Percentiles rank a stretch among this genome's conserved stretches.
These are phyloP conservation scores for Andrena marginata DNA, from an alignment of 2,888 invertebrate genomes.

Conservation along the genomic window DNA sequence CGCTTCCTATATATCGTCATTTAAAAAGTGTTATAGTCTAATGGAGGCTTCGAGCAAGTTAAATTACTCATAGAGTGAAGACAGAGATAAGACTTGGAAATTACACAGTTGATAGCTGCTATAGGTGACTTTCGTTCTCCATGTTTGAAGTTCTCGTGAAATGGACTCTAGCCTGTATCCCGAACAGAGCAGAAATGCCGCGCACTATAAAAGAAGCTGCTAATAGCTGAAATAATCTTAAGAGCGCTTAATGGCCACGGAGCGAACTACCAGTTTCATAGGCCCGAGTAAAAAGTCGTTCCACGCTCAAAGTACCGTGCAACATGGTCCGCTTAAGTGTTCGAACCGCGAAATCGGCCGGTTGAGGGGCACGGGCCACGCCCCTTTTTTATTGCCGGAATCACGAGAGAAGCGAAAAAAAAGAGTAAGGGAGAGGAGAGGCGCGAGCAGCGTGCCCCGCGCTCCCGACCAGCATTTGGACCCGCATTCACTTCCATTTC, in stretches of 20 bases:
- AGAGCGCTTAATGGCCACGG: constrained; percentile 56
- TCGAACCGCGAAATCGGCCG: constrained; percentile 61
- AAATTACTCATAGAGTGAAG: no score
- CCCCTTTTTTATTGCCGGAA: constrained; percentile 62
- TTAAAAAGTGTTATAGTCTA: no score
- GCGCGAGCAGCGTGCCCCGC: constrained; percentile 37
- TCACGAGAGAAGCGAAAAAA: constrained; percentile 7
- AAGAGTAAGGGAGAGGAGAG: not conserved
- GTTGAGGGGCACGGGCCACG: constrained; percentile 58
- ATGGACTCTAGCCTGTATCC: constrained; percentile 1
- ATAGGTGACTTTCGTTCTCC: no score
- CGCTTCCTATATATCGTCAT: no score
- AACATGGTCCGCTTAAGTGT: constrained; percentile 49
- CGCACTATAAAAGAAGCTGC: constrained; percentile 6
- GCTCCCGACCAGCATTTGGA: constrained; percentile 57
- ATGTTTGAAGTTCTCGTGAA: not conserved
- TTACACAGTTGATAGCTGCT: no score
- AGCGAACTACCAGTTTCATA: constrained; percentile 40
- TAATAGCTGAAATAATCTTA: constrained; percentile 48
- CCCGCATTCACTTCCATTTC: constrained; percentile 73
- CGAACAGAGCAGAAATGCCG: not conserved
- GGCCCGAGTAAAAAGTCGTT: constrained; percentile 53
- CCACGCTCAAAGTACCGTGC: constrained; percentile 32
- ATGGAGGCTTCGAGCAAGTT: no score
- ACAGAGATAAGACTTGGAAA: no score